phyloP scores from a whole-genome alignment of 2,888 invertebrate species.

The Lacanobia wlatinum region DNA sequence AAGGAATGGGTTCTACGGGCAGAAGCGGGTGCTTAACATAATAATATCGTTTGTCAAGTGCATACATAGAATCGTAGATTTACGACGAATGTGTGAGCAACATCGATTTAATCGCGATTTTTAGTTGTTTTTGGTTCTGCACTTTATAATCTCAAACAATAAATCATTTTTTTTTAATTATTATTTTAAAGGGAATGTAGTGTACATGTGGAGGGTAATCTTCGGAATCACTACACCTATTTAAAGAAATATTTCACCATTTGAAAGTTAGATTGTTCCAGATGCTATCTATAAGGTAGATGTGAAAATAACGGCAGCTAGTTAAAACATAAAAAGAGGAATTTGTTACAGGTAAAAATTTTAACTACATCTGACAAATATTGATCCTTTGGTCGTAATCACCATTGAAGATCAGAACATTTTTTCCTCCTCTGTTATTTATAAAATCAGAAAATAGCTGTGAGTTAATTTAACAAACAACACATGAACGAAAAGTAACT shows the following conservation, averaged over 20 bases:
- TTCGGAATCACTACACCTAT: too few species aligned
- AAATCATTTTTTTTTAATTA: too few species aligned
- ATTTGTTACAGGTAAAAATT: not conserved
- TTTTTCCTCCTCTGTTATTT: not conserved
- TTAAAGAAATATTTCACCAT: too few species aligned
- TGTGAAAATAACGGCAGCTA: too few species aligned
- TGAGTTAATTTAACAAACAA: conserved; percentile 18
- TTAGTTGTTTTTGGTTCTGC: not conserved
- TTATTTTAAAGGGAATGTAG: too few species aligned
- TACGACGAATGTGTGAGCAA: not conserved
- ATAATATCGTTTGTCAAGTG: conserved; percentile 15
- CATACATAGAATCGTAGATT: conserved; percentile 10
- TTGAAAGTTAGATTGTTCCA: too few species aligned
- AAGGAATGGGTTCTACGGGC: not conserved
- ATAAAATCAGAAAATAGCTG: not conserved
- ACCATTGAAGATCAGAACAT: not conserved
- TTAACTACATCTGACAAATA: not conserved
- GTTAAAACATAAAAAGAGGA: not conserved
- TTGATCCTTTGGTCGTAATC: not conserved
- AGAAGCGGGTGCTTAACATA: conserved; percentile 28
- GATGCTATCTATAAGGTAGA: too few species aligned
- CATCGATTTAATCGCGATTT: too few species aligned
- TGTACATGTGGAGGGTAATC: too few species aligned
- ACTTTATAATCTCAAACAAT: not conserved
- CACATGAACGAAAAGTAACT: conserved; percentile 8